Evolutionary conservation across 2,797 vertebrate genomes (phyloP).

Genomic region (Pogonophryne albipinna): DNA sequence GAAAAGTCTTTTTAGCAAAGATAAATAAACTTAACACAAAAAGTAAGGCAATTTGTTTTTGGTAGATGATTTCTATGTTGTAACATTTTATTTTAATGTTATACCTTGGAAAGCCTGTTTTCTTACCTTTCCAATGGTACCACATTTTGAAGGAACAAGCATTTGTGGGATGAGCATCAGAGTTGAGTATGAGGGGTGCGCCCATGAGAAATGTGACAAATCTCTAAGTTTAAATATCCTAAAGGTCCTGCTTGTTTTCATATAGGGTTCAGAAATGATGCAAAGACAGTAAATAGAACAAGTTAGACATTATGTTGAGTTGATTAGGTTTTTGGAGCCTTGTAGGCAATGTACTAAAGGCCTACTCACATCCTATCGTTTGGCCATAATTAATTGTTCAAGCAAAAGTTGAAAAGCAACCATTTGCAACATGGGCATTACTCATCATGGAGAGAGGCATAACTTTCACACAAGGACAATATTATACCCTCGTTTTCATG

Average conservation of each 20-base stretch:
- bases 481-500: slow-evolving; percentile 68
- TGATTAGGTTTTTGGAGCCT: neutral
- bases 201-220: too few species aligned
- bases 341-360: neutral
- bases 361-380: slow-evolving; percentile 18
- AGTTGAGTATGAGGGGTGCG: too few species aligned
- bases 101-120: too few species aligned
- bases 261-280: slow-evolving; percentile 21
- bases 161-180: too few species aligned
- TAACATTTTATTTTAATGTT: too few species aligned
- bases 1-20: neutral
- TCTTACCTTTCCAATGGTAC: too few species aligned
- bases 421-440: slow-evolving; percentile 49
- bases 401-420: slow-evolving; percentile 46
- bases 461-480: slow-evolving; percentile 74
- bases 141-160: too few species aligned
- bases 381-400: slow-evolving; percentile 54
- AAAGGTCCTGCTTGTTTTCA: slow-evolving; percentile 36
- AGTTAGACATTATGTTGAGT: neutral
- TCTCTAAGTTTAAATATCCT: slow-evolving; percentile 3
- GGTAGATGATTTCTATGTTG: too few species aligned
- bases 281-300: slow-evolving; percentile 1
- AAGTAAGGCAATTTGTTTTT: too few species aligned
- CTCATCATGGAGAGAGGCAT: slow-evolving; percentile 53
- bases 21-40: too few species aligned